phyloP scores from a whole-genome alignment of 2,888 invertebrate species.

The Odontocerum albicorne region DNA sequence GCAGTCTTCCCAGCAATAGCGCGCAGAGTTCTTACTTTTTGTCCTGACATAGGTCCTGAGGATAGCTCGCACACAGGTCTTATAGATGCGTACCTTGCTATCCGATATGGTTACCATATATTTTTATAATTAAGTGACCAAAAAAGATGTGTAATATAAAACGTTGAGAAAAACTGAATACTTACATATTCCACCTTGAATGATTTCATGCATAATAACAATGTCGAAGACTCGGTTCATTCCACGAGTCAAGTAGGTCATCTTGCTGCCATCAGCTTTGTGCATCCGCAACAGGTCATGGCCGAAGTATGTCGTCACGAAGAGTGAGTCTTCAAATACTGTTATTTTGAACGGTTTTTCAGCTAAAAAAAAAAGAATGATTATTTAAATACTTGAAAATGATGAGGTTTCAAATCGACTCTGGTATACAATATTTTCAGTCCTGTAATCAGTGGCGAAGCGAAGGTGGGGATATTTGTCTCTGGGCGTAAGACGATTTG shows the following conservation, averaged over 20 bases:
- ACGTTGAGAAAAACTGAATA: constrained; percentile 1
- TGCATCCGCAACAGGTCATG: constrained; percentile 65
- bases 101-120: no score
- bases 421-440: no score
- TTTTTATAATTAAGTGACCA: not conserved
- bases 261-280: constrained; percentile 65
- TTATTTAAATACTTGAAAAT: no score
- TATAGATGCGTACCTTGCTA: no score
- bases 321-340: constrained; percentile 72
- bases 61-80: no score
- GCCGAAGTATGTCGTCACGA: constrained; percentile 64
- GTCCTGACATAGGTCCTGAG: no score
- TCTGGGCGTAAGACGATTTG: no score
- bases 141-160: not conserved
- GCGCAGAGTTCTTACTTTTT: no score
- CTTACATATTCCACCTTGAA: constrained; percentile 58
- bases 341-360: constrained; percentile 72
- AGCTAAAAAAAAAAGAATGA: constrained; percentile 45
- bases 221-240: constrained; percentile 63
- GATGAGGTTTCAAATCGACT: no score
- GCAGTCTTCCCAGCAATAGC: no score
- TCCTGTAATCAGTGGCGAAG: no score
- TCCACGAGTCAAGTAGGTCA: constrained; percentile 57
- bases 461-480: no score
- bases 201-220: constrained; percentile 66